Evolutionary conservation across 2,797 vertebrate genomes (phyloP).

Genomic region (Myotis vivesi): DNA sequence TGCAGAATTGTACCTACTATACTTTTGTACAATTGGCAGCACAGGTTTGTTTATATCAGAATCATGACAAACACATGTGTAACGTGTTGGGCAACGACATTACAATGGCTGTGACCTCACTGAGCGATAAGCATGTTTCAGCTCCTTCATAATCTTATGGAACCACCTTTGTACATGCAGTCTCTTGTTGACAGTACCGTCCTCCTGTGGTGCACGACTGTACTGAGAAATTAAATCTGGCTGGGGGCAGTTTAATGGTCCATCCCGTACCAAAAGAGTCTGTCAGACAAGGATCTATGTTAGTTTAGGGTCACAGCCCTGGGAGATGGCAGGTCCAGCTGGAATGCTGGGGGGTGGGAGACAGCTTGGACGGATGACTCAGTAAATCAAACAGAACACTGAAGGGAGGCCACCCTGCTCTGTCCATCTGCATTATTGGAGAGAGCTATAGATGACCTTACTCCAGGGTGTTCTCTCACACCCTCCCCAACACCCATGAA

Average conservation of each 20-base stretch:
- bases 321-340: background rate
- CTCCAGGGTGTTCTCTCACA: background rate
- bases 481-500: background rate
- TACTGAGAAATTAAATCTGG: background rate
- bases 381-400: conserved; percentile 14
- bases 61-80: background rate
- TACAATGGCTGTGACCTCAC: background rate
- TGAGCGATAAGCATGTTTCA: background rate
- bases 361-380: background rate
- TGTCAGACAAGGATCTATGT: conserved; percentile 12
- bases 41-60: background rate
- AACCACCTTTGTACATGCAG: background rate
- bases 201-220: background rate
- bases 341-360: background rate
- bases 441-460: background rate
- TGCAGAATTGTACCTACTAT: background rate
- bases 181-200: background rate
- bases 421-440: background rate
- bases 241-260: background rate
- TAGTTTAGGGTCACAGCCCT: background rate
- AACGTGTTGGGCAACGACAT: background rate
- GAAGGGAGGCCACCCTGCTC: background rate
- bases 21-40: background rate
- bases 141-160: background rate
- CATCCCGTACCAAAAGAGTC: background rate